Evolutionary conservation across 1,140 invertebrate genomes (phyloP), one percentile per base, ranked within the genome.

Genomic region (Hormaphis cornu): DNA sequence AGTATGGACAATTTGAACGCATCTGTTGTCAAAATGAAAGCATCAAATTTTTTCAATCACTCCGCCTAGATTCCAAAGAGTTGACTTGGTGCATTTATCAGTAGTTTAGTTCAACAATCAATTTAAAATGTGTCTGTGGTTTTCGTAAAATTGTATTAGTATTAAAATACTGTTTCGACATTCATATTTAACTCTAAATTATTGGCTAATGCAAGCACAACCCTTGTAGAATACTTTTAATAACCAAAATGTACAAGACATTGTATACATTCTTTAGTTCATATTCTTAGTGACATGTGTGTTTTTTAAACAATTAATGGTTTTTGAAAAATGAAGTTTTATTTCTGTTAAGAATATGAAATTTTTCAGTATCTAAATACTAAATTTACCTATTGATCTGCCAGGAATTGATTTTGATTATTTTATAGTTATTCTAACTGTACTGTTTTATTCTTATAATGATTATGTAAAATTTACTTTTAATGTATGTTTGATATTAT

Each of bases 1-100:
- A 86, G 83, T 4, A 89, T 89, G 84, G 85, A 87, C 3, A 87
- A 91, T 78, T 78, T 91, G 33, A 71, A 80, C 0, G 78, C 78
- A 26, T 87, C 88, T 0, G 79, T 86, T n/a, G 79, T 77, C 22
- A 89, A 88, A 76, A 86, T 90, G 79, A 85, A 83, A 76, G 84
- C 84, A 56, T 86, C 87, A 3, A 90, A 90, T 80, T 76, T 84
- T 10, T 14, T 66, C 12, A 33, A 16, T 66, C 14, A 33, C 44
- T 20, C 58, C 44, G 30, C 2, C 28, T 48, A 20, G 44, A 22
- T 66, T 66, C 22, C 24, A 46, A 30, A 30, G 5, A 61, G 18
- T 14, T 20, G n/a, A 14, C 20, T 44, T 1, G 6, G 33, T 30
- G 10, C 2, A 50, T 33, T 16, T 20, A 24, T 33, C 9, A 16